Evolutionary conservation across 2,797 vertebrate species (phyloP), one percentile per base, ranked within the genome.

Genomic region (Leptoclinus maculatus): DNA sequence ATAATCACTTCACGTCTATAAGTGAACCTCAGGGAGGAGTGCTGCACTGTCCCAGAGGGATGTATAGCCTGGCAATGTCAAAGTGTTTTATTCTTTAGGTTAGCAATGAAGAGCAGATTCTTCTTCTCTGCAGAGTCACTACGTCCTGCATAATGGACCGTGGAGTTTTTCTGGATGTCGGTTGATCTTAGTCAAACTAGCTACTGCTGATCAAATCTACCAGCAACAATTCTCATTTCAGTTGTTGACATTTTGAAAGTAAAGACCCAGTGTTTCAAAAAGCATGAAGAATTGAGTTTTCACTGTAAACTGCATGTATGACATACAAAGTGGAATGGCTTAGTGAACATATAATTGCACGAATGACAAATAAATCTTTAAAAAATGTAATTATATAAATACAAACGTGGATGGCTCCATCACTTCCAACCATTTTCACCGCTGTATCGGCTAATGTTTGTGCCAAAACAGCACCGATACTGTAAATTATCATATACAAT

Each of bases 1-100:
- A 73, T 83, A 82, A 83, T 77, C 80, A 71, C 82, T 66, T 76
- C 49, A 54, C 45, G 73, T 88, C 66, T 84, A 76, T 69, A 76
- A 70, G 74, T 34, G 67, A 80, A 43, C 60, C 58, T 43, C 14
- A 10, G 19, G 57, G 64, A 82, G 34, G 39, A 45, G 64, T 49
- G 74, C 29, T 53, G 47, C 71, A 16, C 38, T 38, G 54, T 70
- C 43, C 66, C 69, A 25, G 10, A 47, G 39, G 27, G 63, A 83
- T 36, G 29, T 25, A 62, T 14, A 58, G 12, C 71, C 45, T 74
- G 54, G 8, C 78, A 72, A 17, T 39, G 41, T 45, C 62, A 49
- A 19, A 38, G 45, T 38, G 41, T 45, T 80, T 83, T 69, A 74
- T 51, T 64, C 54, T 71, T 41, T 23, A 47, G 53, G 59, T 69